Percentiles rank a stretch among this genome's conserved stretches.
Evolutionary conservation across 2,113 vertebrate genomes (phyloP).

Genomic region (Condylura cristata): DNA sequence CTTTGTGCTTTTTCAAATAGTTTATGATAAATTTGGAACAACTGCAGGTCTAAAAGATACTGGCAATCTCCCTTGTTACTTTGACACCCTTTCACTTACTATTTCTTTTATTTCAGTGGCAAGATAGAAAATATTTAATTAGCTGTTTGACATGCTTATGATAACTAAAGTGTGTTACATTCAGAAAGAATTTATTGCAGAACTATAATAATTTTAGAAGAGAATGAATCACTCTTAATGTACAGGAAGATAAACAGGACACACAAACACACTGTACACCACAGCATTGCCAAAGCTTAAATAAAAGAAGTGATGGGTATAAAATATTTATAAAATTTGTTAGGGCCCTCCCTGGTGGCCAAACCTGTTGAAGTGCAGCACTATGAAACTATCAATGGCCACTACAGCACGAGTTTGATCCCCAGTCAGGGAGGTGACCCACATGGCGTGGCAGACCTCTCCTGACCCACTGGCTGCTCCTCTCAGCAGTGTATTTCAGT

Average conservation of each 20-base stretch:
- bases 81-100: background rate
- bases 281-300: background rate
- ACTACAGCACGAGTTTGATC: too few species aligned
- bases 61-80: background rate
- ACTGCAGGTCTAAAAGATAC: background rate
- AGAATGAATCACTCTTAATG: background rate
- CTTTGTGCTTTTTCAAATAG: background rate
- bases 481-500: too few species aligned
- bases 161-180: background rate
- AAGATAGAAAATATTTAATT: conserved; percentile 19
- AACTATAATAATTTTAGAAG: background rate
- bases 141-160: background rate
- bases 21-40: background rate
- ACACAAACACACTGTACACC: background rate
- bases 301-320: background rate
- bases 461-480: too few species aligned
- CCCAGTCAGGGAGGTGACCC: too few species aligned
- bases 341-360: too few species aligned
- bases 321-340: background rate
- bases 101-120: background rate
- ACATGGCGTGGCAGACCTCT: too few species aligned
- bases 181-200: background rate
- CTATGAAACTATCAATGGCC: too few species aligned
- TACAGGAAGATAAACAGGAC: background rate
- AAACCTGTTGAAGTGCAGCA: too few species aligned